A percentile compares a stretch with the other conserved stretches of the same genome.
Conservation (phyloP, 2,888 invertebrate genomes). For the Heliconius sara region DNA sequence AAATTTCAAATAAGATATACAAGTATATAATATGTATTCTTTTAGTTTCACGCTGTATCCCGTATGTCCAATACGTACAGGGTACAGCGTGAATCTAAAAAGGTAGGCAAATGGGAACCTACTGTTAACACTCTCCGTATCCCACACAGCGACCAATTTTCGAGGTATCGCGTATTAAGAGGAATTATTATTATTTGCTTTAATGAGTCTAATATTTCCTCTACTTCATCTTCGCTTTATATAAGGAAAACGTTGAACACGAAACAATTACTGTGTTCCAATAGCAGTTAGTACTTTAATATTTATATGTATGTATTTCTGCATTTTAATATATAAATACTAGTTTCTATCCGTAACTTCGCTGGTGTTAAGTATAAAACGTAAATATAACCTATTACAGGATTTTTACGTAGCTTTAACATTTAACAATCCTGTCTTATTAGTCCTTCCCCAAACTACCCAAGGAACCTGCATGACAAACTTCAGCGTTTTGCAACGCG, state of each 20-base stretch:
- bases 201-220: not conserved
- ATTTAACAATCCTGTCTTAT: too few species aligned
- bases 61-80: not conserved
- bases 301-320: not conserved
- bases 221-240: not conserved
- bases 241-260: not conserved
- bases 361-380: not conserved
- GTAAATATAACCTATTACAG: too few species aligned
- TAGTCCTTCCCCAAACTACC: too few species aligned
- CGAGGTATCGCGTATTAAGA: not conserved
- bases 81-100: too few species aligned
- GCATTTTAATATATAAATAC: not conserved
- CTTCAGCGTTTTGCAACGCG: too few species aligned
- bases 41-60: not conserved
- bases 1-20: not conserved
- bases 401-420: too few species aligned
- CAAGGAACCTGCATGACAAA: too few species aligned
- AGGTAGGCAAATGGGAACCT: not conserved
- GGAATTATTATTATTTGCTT: not conserved
- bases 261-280: not conserved
- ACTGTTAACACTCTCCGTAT: not conserved
- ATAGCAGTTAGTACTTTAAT: not conserved
- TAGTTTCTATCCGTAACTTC: not conserved
- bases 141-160: fast-evolving
- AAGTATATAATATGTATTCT: not conserved